A percentile compares a stretch with the other conserved stretches of the same genome.
phyloP scores from a whole-genome alignment of 2,888 invertebrate genomes.

The Blastobasis lacticolella region DNA sequence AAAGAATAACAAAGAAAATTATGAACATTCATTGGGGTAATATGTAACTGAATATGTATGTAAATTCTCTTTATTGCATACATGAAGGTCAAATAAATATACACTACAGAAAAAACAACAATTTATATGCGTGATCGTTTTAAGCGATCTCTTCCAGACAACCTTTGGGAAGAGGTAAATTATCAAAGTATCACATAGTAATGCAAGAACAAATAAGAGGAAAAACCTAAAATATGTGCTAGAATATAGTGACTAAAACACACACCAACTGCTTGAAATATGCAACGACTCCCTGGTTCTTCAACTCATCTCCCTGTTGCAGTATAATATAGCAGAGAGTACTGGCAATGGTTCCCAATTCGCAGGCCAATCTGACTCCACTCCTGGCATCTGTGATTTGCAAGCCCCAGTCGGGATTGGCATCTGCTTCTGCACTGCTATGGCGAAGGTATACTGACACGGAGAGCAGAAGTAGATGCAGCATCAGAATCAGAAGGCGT shows the following conservation, averaged over 20 bases:
- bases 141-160: too few species aligned
- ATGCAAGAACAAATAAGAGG: too few species aligned
- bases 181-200: too few species aligned
- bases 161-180: too few species aligned
- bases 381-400: slow-evolving; percentile 48
- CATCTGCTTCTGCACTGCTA: slow-evolving; percentile 49
- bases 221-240: too few species aligned
- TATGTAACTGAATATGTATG: background rate
- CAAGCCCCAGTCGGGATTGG: slow-evolving; percentile 52
- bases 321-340: slow-evolving; percentile 91
- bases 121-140: too few species aligned
- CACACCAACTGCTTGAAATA: slow-evolving; percentile 94
- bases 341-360: slow-evolving; percentile 88
- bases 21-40: background rate
- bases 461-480: slow-evolving; percentile 91
- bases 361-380: slow-evolving; percentile 81
- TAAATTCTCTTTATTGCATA: too few species aligned
- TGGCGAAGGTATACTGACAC: slow-evolving; percentile 93
- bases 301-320: slow-evolving; percentile 95
- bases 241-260: background rate
- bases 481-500: slow-evolving; percentile 88
- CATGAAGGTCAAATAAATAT: too few species aligned
- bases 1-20: slow-evolving; percentile 25
- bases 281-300: slow-evolving; percentile 92
- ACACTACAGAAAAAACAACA: too few species aligned